Conservation (phyloP, 2,113 vertebrate species). For the Carettochelys insculpta region DNA sequence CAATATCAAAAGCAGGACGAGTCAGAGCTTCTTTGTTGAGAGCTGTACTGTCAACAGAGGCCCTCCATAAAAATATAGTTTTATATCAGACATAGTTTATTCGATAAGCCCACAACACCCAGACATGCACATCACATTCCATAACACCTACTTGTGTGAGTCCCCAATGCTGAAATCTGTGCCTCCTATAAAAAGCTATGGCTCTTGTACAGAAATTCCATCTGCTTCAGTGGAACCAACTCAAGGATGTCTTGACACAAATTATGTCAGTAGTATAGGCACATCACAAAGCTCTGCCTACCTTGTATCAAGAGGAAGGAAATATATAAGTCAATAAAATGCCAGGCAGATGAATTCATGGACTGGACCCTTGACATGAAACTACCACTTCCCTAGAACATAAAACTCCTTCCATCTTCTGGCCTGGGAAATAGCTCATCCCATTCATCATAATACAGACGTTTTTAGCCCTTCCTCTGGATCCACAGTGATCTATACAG, state of each 20-base stretch:
- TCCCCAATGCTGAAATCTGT: neutral
- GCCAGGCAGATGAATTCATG: neutral
- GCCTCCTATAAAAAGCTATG: neutral
- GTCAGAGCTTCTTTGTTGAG: neutral
- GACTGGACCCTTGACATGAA: neutral
- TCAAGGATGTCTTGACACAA: neutral
- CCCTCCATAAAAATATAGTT: neutral
- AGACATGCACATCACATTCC: neutral
- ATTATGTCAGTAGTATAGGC: neutral
- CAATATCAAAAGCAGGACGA: neutral
- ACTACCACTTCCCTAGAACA: neutral
- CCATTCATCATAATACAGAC: neutral
- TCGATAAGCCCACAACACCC: neutral
- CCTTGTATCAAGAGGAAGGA: neutral
- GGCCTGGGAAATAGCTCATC: neutral
- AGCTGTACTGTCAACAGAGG: neutral
- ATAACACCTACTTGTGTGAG: neutral
- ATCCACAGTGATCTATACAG: conserved; percentile 70
- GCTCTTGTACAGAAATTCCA: neutral
- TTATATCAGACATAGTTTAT: fast-evolving
- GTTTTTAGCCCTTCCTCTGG: conserved; percentile 31
- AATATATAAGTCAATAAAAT: neutral
- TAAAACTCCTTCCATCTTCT: neutral
- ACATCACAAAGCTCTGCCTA: neutral
- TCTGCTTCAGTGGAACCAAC: neutral